These are phyloP conservation scores for Limanda limanda DNA, from an alignment of 2,113 vertebrate species.

Conservation along the genomic window DNA sequence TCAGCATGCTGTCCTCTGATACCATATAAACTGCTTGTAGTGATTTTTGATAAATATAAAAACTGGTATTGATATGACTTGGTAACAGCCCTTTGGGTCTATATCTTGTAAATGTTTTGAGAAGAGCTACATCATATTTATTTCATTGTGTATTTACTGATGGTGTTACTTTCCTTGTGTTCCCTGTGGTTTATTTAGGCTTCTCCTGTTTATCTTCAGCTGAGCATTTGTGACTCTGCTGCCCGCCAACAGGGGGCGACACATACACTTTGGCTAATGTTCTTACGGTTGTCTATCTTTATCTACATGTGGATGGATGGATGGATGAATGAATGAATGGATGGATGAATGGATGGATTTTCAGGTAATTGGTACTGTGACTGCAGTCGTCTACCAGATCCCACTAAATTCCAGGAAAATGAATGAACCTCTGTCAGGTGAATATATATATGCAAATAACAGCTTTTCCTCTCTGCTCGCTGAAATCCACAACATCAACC, in stretches of 20 bases:
- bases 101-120: neutral
- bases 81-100: no score
- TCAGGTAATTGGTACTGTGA: neutral
- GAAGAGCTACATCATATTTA: neutral
- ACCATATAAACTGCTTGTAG: neutral
- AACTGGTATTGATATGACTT: no score
- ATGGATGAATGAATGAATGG: no score
- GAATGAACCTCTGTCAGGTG: neutral
- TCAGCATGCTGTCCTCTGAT: neutral
- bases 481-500: slow-evolving; percentile 28
- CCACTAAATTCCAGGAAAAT: slow-evolving; percentile 8
- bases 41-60: no score
- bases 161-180: neutral
- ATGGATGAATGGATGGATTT: neutral
- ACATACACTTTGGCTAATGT: no score
- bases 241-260: no score
- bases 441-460: slow-evolving; percentile 7
- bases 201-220: no score
- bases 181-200: neutral
- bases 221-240: neutral
- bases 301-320: neutral
- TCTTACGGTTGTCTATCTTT: neutral
- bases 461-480: slow-evolving; percentile 10
- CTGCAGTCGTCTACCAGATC: neutral
- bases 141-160: neutral